These are phyloP conservation scores for Lamprologus lemairii DNA, from an alignment of 2,113 vertebrate species.

Conservation along the genomic window DNA sequence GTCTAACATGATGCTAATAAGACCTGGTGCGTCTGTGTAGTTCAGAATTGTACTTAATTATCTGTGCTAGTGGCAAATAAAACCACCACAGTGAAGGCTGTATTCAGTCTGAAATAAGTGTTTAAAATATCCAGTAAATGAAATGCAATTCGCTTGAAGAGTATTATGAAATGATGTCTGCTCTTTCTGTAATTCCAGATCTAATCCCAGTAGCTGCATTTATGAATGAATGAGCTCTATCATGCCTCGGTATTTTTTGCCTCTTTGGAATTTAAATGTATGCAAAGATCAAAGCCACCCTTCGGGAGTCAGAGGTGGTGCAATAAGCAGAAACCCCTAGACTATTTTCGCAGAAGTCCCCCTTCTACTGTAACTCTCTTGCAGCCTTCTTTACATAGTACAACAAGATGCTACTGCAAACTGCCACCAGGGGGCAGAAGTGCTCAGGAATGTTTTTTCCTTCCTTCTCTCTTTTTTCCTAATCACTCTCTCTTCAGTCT, in stretches of 20 bases:
- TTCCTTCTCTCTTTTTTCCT: background rate
- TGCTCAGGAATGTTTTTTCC: conserved; percentile 39
- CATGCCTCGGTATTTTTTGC: background rate
- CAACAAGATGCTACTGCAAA: conserved; percentile 1
- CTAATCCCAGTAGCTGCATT: conserved; percentile 23
- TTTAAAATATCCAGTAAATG: conserved; percentile 16
- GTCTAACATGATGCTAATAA: background rate
- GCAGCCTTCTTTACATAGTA: background rate
- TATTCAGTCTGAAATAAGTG: conserved; percentile 2
- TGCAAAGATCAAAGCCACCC: conserved; percentile 55
- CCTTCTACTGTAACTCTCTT: background rate
- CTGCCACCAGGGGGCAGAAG: conserved; percentile 72
- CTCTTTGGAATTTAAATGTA: conserved; percentile 56
- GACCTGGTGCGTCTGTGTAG: background rate
- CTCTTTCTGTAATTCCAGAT: conserved; percentile 20
- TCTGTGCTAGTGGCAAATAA: background rate
- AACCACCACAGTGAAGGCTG: background rate
- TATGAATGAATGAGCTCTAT: conserved; percentile 47
- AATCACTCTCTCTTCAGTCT: conserved; percentile 9
- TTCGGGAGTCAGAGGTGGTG: conserved; percentile 53
- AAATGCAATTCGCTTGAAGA: conserved; percentile 32
- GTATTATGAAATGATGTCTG: conserved; percentile 39
- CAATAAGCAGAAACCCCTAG: conserved; percentile 61
- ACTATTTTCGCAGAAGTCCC: conserved; percentile 1
- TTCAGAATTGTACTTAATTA: background rate